Conservation (phyloP, 2,888 invertebrate species). For the Troglohyphantes excavatus region DNA sequence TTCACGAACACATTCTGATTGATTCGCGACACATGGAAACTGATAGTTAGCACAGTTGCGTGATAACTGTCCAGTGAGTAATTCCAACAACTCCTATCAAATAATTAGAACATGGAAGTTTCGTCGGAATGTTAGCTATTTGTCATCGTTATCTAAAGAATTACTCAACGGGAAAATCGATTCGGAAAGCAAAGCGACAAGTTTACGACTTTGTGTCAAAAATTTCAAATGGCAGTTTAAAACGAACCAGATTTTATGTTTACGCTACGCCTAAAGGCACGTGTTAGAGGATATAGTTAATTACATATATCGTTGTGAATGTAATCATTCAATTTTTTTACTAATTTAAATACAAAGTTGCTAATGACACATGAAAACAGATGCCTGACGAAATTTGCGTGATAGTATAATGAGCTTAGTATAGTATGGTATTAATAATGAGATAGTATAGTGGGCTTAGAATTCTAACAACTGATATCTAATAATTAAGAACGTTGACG, state of each 20-base stretch:
- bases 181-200: too few relatives aligned
- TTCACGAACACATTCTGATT: conserved; percentile 47
- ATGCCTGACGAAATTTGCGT: conserved; percentile 18
- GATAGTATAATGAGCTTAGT: conserved; percentile 38
- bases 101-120: conserved; percentile 48
- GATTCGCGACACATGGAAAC: conserved; percentile 43
- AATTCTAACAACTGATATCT: conserved; percentile 28
- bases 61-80: conserved; percentile 39
- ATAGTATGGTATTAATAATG: too few relatives aligned
- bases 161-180: conserved; percentile 38
- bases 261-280: too few relatives aligned
- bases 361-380: conserved; percentile 3
- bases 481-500: conserved; percentile 45
- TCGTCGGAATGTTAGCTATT: conserved; percentile 33
- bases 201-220: too few relatives aligned
- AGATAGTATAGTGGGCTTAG: too few relatives aligned
- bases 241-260: too few relatives aligned
- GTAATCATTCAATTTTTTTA: too few relatives aligned
- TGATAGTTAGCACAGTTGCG: conserved; percentile 31
- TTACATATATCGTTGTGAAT: too few relatives aligned
- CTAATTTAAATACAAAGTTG: too few relatives aligned
- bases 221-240: too few relatives aligned
- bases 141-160: conserved; percentile 43
- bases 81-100: conserved; percentile 40
- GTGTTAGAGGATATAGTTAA: too few relatives aligned